Conservation (phyloP, 2,797 vertebrate species). For the Thalassophryne amazonica region DNA sequence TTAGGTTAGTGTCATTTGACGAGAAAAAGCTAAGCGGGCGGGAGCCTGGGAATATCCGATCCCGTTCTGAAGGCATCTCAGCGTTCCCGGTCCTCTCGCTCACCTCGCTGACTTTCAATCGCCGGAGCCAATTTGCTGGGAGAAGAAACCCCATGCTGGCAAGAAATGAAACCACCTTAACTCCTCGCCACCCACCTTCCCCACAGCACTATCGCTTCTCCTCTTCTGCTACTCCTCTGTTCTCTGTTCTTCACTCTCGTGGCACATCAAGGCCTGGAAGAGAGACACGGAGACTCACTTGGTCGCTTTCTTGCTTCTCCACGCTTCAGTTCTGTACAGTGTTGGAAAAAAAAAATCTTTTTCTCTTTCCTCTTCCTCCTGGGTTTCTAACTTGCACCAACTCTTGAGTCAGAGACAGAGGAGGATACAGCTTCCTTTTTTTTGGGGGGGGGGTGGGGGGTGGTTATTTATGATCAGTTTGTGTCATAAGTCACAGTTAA, state of each 20-base stretch:
- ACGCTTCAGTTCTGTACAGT: conserved; percentile 24
- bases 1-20: conserved; percentile 18
- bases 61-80: conserved; percentile 33
- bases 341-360: no score
- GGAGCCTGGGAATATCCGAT: conserved; percentile 47
- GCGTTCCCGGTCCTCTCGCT: conserved; percentile 46
- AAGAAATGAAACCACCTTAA: conserved; percentile 61
- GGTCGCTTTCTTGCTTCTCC: conserved; percentile 13
- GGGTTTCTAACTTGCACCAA: conserved; percentile 6
- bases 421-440: no score
- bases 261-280: conserved; percentile 55
- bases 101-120: conserved; percentile 67
- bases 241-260: conserved; percentile 25
- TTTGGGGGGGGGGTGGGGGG: no score
- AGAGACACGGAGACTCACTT: conserved; percentile 21
- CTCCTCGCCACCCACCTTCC: conserved; percentile 37
- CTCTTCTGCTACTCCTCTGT: conserved; percentile 19
- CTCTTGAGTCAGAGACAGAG: not conserved
- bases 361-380: not conserved
- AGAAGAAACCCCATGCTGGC: conserved; percentile 49
- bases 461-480: no score
- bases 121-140: conserved; percentile 65
- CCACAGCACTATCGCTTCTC: conserved; percentile 28
- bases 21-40: conserved; percentile 1
- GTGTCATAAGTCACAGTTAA: no score